phyloP scores from a whole-genome alignment of 2,888 invertebrate species.

The Stramonita haemastoma region DNA sequence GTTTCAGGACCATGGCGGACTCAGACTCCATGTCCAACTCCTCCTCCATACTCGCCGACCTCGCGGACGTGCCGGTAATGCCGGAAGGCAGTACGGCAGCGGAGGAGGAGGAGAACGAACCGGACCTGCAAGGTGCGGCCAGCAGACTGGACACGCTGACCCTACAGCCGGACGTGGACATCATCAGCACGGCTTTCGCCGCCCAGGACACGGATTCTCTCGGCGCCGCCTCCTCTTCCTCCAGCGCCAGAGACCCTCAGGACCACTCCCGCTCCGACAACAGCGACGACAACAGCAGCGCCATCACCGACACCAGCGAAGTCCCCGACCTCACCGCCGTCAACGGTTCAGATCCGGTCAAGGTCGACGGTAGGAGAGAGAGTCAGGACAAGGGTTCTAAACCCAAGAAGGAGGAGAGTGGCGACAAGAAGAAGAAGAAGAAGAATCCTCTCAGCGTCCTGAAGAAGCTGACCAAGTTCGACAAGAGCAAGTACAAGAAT shows the following conservation, averaged over 20 bases:
- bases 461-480: slow-evolving; percentile 63
- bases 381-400: not conserved
- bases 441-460: slow-evolving; percentile 58
- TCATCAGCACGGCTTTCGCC: slow-evolving; percentile 26
- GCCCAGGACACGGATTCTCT: slow-evolving; percentile 44
- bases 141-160: slow-evolving; percentile 37
- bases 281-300: not conserved
- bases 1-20: slow-evolving; percentile 31
- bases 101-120: slow-evolving; percentile 39
- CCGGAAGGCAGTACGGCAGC: not conserved
- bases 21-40: slow-evolving; percentile 35
- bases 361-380: too few species aligned
- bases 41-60: slow-evolving; percentile 28
- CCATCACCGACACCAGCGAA: not conserved
- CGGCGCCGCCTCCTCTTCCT: slow-evolving; percentile 46
- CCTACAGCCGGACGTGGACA: slow-evolving; percentile 47
- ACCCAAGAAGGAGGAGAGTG: not conserved
- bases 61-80: slow-evolving; percentile 6
- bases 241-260: slow-evolving; percentile 30
- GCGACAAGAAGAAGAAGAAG: slow-evolving; percentile 43
- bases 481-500: slow-evolving; percentile 58
- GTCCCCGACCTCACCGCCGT: not conserved
- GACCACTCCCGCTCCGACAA: slow-evolving; percentile 31
- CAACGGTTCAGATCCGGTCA: not conserved
- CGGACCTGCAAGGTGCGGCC: slow-evolving; percentile 40